Percentiles rank a stretch among this genome's conserved stretches.
Evolutionary conservation across 2,113 vertebrate species (phyloP).

Genomic region (Taxidea taxus): DNA sequence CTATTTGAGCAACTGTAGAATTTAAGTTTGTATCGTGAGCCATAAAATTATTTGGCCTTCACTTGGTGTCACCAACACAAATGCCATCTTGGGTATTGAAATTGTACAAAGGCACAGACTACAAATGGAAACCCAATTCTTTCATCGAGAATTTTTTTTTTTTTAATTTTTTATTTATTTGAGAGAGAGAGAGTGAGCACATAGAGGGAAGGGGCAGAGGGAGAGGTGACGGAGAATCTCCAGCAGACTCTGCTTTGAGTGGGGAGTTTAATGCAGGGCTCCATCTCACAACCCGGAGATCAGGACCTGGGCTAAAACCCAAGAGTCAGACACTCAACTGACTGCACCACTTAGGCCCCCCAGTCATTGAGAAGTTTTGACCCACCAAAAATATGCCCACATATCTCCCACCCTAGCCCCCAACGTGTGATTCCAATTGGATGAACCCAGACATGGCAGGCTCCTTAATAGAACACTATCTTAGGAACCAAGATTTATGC

Average conservation of each 20-base stretch:
- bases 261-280: not conserved
- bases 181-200: not conserved
- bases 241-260: not conserved
- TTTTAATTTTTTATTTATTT: not conserved
- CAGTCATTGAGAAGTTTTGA: not conserved
- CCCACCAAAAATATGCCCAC: not conserved
- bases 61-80: not conserved
- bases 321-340: not conserved
- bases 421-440: not conserved
- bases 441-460: not conserved
- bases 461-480: not conserved
- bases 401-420: too few species aligned
- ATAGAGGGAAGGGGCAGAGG: not conserved
- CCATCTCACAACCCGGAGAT: not conserved
- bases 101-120: not conserved
- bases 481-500: not conserved
- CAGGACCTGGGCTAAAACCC: not conserved
- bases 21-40: not conserved
- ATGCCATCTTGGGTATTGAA: not conserved
- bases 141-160: not conserved
- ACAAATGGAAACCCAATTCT: not conserved
- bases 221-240: not conserved
- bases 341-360: not conserved
- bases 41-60: not conserved
- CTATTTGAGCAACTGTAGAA: not conserved